Percentiles rank a stretch among this genome's conserved stretches.
Evolutionary conservation across 2,888 invertebrate genomes (phyloP).

Genomic region (Tiliacea citrago): DNA sequence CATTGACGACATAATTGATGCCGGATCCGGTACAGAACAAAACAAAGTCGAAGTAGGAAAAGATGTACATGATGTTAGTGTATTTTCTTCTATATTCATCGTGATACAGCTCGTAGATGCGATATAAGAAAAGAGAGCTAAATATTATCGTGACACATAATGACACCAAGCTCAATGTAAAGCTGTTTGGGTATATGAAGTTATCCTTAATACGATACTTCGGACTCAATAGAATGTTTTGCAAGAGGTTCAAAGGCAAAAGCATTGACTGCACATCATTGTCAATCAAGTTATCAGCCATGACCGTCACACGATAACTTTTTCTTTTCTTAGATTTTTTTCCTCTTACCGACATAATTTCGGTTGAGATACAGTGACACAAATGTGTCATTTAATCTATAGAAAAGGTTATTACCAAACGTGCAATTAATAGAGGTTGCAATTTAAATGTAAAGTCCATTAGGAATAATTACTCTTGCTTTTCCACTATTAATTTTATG

Average conservation of each 20-base stretch:
- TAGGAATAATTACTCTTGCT: conserved; percentile 1
- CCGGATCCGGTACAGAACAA: conserved; percentile 15
- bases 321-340: background rate
- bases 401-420: background rate
- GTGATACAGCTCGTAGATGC: conserved; percentile 8
- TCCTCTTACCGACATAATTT: conserved; percentile 11
- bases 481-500: background rate
- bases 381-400: background rate
- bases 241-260: conserved; percentile 24
- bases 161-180: background rate
- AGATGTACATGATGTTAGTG: background rate
- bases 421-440: conserved; percentile 4
- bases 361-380: background rate
- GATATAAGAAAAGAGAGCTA: conserved; percentile 14
- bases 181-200: conserved; percentile 20
- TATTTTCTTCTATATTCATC: conserved; percentile 1
- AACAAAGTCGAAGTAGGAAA: conserved; percentile 27
- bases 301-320: background rate
- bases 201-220: conserved; percentile 34
- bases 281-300: conserved; percentile 14
- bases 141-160: conserved; percentile 3
- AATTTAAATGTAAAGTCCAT: conserved; percentile 1
- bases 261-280: conserved; percentile 39
- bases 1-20: conserved; percentile 22
- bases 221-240: conserved; percentile 23